Conservation (phyloP, 2,888 invertebrate species). For the Pinctada fucata region DNA sequence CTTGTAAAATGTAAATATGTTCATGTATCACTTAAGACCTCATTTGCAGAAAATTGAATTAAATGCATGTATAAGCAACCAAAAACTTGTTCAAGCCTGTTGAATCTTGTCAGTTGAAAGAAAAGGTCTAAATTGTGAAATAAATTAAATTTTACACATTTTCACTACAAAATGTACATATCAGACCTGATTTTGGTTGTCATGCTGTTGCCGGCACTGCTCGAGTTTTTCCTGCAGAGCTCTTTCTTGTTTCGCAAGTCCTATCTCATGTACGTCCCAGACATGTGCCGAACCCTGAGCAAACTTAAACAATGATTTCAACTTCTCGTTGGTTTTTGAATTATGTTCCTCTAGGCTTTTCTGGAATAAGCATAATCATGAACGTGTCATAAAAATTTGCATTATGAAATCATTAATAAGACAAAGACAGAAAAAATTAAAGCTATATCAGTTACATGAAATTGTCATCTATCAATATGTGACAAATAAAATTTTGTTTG, state of each 20-base stretch:
- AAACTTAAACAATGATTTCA: slow-evolving; percentile 74
- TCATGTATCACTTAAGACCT: too few relatives aligned
- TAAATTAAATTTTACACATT: too few relatives aligned
- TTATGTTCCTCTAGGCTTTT: slow-evolving; percentile 70
- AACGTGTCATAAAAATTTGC: slow-evolving; percentile 6
- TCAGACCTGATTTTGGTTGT: slow-evolving; percentile 73
- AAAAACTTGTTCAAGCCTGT: too few relatives aligned
- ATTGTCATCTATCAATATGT: too few relatives aligned
- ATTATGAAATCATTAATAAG: not conserved
- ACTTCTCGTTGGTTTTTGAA: slow-evolving; percentile 57
- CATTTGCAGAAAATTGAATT: too few relatives aligned
- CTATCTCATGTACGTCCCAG: slow-evolving; percentile 76
- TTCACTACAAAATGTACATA: not conserved
- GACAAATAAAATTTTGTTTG: too few relatives aligned
- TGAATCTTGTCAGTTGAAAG: too few relatives aligned
- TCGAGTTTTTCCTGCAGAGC: slow-evolving; percentile 75
- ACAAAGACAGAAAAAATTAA: too few relatives aligned
- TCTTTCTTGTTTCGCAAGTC: slow-evolving; percentile 73
- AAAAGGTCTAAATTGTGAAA: too few relatives aligned
- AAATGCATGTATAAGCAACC: too few relatives aligned
- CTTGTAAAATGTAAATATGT: too few relatives aligned
- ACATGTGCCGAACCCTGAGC: slow-evolving; percentile 74
- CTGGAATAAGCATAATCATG: slow-evolving; percentile 50
- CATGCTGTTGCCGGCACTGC: slow-evolving; percentile 71
- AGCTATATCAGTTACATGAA: too few relatives aligned